These are phyloP conservation scores for Enteromius treurensis DNA, from an alignment of 2,797 vertebrate species.

Conservation along the genomic window DNA sequence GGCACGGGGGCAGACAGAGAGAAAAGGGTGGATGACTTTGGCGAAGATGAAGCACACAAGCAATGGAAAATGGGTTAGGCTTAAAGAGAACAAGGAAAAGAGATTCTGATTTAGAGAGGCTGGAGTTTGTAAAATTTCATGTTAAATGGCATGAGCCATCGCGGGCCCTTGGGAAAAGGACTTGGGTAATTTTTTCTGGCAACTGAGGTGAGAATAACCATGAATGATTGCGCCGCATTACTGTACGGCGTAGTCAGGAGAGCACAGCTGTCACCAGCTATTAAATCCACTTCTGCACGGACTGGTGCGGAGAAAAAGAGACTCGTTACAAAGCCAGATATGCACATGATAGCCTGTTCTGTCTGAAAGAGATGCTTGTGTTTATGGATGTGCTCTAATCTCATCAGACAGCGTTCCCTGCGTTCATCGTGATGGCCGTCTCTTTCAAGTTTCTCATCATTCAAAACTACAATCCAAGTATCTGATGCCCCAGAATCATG, in stretches of 20 bases:
- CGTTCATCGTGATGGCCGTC: not conserved
- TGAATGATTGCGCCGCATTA: conserved; percentile 40
- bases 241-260: conserved; percentile 37
- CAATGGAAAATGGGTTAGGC: not conserved
- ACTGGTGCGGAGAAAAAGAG: conserved; percentile 9
- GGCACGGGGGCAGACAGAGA: not conserved
- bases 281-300: conserved; percentile 47
- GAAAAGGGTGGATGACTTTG: conserved; percentile 33
- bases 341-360: conserved; percentile 41
- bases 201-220: conserved; percentile 38
- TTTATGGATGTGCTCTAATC: conserved; percentile 30
- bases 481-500: not conserved
- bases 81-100: not conserved
- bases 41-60: not conserved
- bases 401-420: conserved; percentile 17
- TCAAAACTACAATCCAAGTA: conserved; percentile 3
- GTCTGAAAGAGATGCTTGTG: conserved; percentile 23
- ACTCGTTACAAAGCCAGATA: conserved; percentile 29
- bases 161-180: conserved; percentile 30
- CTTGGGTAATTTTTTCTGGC: conserved; percentile 41
- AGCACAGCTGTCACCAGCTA: conserved; percentile 46
- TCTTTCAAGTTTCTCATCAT: conserved; percentile 17
- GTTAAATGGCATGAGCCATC: conserved; percentile 28
- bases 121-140: conserved; percentile 25
- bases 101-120: not conserved